Evolutionary conservation across 1,140 invertebrate genomes (phyloP).

Genomic region (Drosophila novamexicana): DNA sequence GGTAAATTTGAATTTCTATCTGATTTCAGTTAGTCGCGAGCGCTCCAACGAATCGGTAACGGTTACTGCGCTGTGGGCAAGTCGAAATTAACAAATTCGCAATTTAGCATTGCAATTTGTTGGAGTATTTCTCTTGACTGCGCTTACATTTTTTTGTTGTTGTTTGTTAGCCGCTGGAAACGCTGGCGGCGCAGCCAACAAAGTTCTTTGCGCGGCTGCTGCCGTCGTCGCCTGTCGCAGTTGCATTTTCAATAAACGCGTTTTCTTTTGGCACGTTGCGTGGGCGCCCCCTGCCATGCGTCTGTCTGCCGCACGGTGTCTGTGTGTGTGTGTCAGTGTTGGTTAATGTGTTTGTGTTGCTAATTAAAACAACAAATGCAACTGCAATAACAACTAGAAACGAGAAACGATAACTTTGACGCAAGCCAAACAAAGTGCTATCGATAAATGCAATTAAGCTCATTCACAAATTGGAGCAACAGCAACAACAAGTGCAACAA

Average conservation of each 20-base stretch:
- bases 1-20: slow-evolving; percentile 22
- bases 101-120: slow-evolving; percentile 22
- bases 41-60: slow-evolving; percentile 57
- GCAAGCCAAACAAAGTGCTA: slow-evolving; percentile 70
- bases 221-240: slow-evolving; percentile 43
- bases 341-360: slow-evolving; percentile 79
- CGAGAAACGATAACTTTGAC: slow-evolving; percentile 65
- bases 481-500: slow-evolving; percentile 24
- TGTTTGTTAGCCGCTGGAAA: slow-evolving; percentile 25
- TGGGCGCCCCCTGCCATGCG: slow-evolving; percentile 62
- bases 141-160: background rate
- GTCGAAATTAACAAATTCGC: slow-evolving; percentile 26
- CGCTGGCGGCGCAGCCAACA: slow-evolving; percentile 30
- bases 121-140: background rate
- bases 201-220: slow-evolving; percentile 42
- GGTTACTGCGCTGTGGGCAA: slow-evolving; percentile 48
- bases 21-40: slow-evolving; percentile 56
- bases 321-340: slow-evolving; percentile 53
- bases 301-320: slow-evolving; percentile 30
- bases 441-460: slow-evolving; percentile 71
- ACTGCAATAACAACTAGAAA: slow-evolving; percentile 49
- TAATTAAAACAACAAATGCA: slow-evolving; percentile 67
- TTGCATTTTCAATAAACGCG: slow-evolving; percentile 77
- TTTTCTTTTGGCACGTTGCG: slow-evolving; percentile 72
- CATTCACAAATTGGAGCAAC: slow-evolving; percentile 60